Conservation (phyloP, 2,888 invertebrate species). For the Caenorhabditis zanzibari region DNA sequence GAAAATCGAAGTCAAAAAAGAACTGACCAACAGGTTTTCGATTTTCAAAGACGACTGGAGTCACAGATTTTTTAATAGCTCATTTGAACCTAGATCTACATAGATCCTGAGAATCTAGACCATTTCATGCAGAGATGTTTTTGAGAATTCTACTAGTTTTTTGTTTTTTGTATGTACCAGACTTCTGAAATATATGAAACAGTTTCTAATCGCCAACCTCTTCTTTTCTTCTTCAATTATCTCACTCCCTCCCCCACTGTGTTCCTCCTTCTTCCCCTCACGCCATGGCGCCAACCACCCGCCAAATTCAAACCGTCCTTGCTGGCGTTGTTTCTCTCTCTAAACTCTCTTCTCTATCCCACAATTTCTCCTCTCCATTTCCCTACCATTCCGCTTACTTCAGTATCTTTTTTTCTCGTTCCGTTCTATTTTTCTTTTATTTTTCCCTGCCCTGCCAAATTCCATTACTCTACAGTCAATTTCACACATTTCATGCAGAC, state of each 20-base stretch:
- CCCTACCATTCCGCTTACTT: slow-evolving; percentile 21
- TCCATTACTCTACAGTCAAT: slow-evolving; percentile 36
- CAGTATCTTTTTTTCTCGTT: slow-evolving; percentile 9
- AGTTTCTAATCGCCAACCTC: not conserved
- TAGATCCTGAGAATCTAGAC: no score
- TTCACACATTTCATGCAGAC: slow-evolving; percentile 42
- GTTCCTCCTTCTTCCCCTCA: not conserved
- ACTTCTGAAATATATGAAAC: no score
- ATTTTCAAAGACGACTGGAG: no score
- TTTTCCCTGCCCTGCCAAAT: slow-evolving; percentile 22
- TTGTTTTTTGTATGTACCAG: no score
- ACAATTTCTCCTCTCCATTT: slow-evolving; percentile 14
- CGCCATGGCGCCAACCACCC: slow-evolving; percentile 48
- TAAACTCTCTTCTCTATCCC: not conserved
- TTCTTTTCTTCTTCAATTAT: slow-evolving; percentile 15
- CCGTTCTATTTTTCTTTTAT: slow-evolving; percentile 21
- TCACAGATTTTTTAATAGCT: no score
- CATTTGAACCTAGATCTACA: no score
- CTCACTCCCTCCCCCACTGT: slow-evolving; percentile 10
- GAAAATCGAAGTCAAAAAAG: no score
- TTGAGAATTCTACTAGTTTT: no score
- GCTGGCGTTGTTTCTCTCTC: slow-evolving; percentile 19
- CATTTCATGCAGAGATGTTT: not conserved
- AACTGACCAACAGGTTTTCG: no score
- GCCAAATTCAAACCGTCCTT: slow-evolving; percentile 54